Evolutionary conservation across 2,888 invertebrate species (phyloP).

Genomic region (Teleiodes luculella): DNA sequence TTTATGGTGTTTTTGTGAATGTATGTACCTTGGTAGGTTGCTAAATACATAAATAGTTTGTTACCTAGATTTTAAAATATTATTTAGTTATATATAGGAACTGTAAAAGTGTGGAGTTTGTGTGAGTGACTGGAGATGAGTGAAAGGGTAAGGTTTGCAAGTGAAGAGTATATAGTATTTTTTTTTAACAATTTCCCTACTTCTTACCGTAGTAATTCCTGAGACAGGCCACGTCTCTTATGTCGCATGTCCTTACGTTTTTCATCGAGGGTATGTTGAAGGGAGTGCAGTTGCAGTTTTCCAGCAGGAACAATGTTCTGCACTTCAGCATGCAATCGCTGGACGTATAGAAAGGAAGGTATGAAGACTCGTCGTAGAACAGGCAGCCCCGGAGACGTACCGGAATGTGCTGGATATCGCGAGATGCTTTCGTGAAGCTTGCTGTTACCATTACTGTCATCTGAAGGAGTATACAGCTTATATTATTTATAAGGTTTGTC

Average conservation of each 20-base stretch:
- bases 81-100: no score
- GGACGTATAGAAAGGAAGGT: conserved; percentile 71
- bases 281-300: conserved; percentile 76
- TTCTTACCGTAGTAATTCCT: conserved; percentile 60
- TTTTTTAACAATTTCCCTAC: neutral
- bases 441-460: conserved; percentile 64
- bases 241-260: conserved; percentile 62
- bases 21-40: no score
- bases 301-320: conserved; percentile 69
- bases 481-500: no score
- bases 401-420: conserved; percentile 65
- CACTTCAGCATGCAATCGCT: conserved; percentile 80
- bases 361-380: conserved; percentile 74
- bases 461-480: conserved; percentile 30
- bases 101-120: no score
- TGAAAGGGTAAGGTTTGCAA: no score
- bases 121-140: no score
- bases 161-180: no score
- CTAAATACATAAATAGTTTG: no score
- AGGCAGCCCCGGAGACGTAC: conserved; percentile 72
- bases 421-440: conserved; percentile 64
- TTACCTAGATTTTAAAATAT: no score
- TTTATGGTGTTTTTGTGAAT: no score
- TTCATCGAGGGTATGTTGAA: conserved; percentile 73
- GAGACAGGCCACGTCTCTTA: conserved; percentile 73